A percentile compares a stretch with the other conserved stretches of the same genome.
Evolutionary conservation across 2,113 vertebrate genomes (phyloP).

Genomic region (Myotis davidii): DNA sequence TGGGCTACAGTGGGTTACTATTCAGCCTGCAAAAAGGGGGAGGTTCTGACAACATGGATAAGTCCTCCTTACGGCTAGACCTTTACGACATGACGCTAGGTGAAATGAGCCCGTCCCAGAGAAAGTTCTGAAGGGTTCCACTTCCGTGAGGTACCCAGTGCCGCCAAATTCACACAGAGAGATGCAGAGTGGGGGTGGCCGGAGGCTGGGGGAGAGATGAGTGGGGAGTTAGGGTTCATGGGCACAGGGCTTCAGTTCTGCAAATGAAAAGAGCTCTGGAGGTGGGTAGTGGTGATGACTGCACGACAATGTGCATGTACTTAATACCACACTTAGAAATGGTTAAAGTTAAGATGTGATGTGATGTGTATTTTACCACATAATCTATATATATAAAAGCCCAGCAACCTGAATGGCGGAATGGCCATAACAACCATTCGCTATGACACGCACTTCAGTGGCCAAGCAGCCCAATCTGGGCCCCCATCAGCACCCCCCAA

Average conservation of each 20-base stretch:
- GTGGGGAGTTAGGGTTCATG: no score
- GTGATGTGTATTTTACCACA: background rate
- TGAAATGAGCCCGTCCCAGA: background rate
- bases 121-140: background rate
- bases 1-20: background rate
- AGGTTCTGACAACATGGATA: background rate
- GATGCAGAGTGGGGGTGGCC: background rate
- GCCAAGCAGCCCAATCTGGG: no score
- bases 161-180: background rate
- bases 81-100: background rate
- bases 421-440: no score
- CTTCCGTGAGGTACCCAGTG: background rate
- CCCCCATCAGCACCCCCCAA: no score
- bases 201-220: background rate
- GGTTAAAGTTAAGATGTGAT: background rate
- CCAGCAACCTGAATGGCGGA: no score
- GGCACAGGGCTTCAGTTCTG: background rate
- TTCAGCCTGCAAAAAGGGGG: background rate
- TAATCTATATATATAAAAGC: no score
- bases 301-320: fast-evolving
- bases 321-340: background rate
- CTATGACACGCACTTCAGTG: no score
- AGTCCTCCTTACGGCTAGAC: background rate
- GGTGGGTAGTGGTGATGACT: fast-evolving
- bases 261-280: background rate